Percentiles rank a stretch among this genome's conserved stretches.
Evolutionary conservation across 2,113 vertebrate genomes (phyloP).

Genomic region (Penelope pileata): DNA sequence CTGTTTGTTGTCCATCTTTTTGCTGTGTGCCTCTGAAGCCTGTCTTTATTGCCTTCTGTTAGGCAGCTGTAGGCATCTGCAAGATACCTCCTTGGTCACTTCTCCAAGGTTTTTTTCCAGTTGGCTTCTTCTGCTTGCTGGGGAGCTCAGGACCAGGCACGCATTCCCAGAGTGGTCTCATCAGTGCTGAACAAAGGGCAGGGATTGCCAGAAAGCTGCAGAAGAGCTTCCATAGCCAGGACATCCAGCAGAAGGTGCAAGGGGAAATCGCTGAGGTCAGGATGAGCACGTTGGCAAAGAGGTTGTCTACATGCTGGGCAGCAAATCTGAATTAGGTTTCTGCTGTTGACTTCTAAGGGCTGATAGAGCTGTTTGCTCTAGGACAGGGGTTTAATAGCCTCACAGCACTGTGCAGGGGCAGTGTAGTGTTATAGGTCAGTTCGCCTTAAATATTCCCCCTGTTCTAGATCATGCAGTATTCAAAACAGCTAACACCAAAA

Average conservation of each 20-base stretch:
- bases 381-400: background rate
- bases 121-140: background rate
- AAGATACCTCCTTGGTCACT: background rate
- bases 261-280: background rate
- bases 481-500: no score
- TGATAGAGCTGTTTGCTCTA: no score
- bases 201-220: background rate
- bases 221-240: background rate
- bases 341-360: no score
- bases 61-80: no score
- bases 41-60: background rate
- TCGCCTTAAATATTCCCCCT: background rate
- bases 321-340: background rate
- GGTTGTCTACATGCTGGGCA: background rate
- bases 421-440: background rate
- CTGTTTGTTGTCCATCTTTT: background rate
- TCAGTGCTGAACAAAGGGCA: background rate
- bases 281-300: background rate
- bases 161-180: rapidly evolving
- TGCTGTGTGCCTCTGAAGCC: background rate
- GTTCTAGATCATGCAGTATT: background rate
- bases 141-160: background rate
- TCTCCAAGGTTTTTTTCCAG: background rate
- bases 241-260: background rate
- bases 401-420: background rate